Evolutionary conservation across 2,888 invertebrate species (phyloP), one percentile per base, ranked within the genome.

Genomic region (Shargacucullia verbasci): DNA sequence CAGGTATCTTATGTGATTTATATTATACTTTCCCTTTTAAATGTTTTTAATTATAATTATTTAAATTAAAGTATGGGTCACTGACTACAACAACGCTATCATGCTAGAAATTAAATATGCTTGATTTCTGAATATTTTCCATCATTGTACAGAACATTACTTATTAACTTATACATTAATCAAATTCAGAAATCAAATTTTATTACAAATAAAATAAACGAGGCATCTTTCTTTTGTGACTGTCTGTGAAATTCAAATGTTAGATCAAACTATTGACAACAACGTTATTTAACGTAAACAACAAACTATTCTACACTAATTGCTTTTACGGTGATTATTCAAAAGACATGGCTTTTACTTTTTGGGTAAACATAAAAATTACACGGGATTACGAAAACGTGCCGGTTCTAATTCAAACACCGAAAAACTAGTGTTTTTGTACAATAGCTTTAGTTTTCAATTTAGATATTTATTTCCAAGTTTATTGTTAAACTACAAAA

Each of bases 141-240:
- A 3, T 20, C 10, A 37, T 37, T 10, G 14, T 14, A 13, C 13
- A 37, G 35, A 37, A 7, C 9, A 37, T 37, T 11, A 8, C 9
- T 9, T 11, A 15, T 38, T 38, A 0, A 38, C 5, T 11, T 38
- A 20, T 1, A 38, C 33, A 40, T 9, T 12, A 15, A 47, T 9
- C 9, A 9, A 29, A 50, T 52, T 57, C 50, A 59, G 59, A 59
- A 53, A 59, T 15, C 56, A 63, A 66, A 0, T 0, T 6, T 10
- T 33, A 9, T 31, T 45, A 29, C 7, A 49, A 53, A 38, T 44
- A 2, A 47, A 58, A 55, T 60, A 53, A 48, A 53, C 20, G 50
- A 73, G 76, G 82, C 82, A 82, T 80, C 80, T 73, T 79, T 67
- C 53, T 73, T 59, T 59, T 77, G 80, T 81, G 81, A 81, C 78